Percentiles rank a stretch among this genome's conserved stretches.
These are phyloP conservation scores for Cassiopea andromeda DNA, from an alignment of 30 jellyfish, hydroid and myxozoan species.

Conservation along the genomic window DNA sequence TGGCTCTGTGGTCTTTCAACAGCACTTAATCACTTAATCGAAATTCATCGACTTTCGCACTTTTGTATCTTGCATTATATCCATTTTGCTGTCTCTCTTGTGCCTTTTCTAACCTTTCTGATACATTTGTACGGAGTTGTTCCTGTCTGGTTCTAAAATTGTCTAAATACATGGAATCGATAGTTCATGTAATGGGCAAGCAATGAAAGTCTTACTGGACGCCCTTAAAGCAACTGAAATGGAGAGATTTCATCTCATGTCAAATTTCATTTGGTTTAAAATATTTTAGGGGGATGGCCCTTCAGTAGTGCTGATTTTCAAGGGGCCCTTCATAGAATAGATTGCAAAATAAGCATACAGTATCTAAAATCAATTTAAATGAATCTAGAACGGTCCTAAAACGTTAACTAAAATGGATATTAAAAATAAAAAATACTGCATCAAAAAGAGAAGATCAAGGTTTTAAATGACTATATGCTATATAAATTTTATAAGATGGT, in stretches of 20 bases:
- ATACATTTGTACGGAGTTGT: neutral
- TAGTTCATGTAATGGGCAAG: neutral
- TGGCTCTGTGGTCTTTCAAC: constrained; percentile 3
- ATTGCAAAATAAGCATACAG: too few species aligned
- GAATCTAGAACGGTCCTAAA: too few species aligned
- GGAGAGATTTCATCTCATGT: neutral
- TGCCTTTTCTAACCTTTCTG: constrained; percentile 1
- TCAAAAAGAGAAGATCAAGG: too few species aligned
- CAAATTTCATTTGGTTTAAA: too few species aligned
- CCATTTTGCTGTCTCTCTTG: constrained; percentile 5
- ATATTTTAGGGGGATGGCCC: too few species aligned
- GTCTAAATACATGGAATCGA: neutral
- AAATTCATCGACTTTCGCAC: constrained; percentile 2
- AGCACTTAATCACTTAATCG: constrained; percentile 1
- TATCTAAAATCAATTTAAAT: too few species aligned
- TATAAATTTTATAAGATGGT: too few species aligned
- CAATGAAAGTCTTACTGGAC: neutral
- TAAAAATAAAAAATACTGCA: too few species aligned
- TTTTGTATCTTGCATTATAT: neutral
- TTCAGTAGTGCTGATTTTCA: too few species aligned
- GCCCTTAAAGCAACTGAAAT: neutral
- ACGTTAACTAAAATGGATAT: too few species aligned
- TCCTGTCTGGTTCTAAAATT: neutral
- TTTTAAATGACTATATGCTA: too few species aligned
- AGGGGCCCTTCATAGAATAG: too few species aligned